phyloP scores from a whole-genome alignment of 2,113 vertebrate species.

The Delphinapterus leucas region DNA sequence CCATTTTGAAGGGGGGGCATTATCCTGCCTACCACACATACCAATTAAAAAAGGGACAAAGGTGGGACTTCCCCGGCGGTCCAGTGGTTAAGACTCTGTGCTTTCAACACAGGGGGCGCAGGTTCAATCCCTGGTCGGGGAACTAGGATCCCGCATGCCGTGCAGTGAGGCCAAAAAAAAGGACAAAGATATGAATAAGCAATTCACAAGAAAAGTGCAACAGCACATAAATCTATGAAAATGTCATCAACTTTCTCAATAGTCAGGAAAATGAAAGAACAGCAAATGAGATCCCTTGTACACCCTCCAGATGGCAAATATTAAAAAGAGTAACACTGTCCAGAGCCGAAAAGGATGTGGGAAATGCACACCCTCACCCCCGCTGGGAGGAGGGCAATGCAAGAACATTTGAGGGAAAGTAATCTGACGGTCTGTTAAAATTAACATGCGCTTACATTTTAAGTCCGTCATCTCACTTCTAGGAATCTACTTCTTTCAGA shows the following conservation, averaged over 20 bases:
- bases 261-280: neutral
- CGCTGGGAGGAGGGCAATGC: neutral
- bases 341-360: neutral
- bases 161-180: no score
- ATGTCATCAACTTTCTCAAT: neutral
- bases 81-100: no score
- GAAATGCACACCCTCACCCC: neutral
- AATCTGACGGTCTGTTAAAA: neutral
- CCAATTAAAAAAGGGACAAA: neutral
- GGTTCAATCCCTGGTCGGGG: no score
- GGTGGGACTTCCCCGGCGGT: no score
- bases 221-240: neutral
- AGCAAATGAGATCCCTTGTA: neutral
- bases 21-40: neutral
- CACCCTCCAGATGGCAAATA: neutral
- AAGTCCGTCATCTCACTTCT: neutral
- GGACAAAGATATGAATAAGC: neutral
- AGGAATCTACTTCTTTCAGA: neutral
- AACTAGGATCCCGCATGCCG: no score
- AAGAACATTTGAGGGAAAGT: neutral
- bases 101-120: no score
- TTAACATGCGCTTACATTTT: neutral
- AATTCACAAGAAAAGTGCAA: neutral
- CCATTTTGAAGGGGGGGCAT: neutral
- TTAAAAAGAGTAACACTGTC: no score